Evolutionary conservation across 2,888 invertebrate species (phyloP).

Genomic region (Morinoia aosen): DNA sequence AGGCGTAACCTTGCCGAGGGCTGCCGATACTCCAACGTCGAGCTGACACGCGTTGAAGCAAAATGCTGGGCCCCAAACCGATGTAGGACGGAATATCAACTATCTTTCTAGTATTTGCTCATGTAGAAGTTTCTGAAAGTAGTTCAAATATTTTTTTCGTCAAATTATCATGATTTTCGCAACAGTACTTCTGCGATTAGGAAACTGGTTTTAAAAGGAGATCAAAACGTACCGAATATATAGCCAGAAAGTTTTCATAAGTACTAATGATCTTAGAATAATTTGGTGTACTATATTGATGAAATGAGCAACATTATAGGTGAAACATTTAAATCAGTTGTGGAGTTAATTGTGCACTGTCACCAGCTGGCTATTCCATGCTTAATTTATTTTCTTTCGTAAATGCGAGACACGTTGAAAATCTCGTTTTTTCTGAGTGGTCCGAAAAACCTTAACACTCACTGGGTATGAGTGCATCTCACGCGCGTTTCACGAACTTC

Average conservation of each 20-base stretch:
- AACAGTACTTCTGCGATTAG: neutral
- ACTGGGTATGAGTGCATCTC: too few relatives aligned
- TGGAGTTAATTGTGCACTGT: too few relatives aligned
- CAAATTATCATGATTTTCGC: neutral
- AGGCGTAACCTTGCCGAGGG: slow-evolving; percentile 25
- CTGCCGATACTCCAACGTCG: neutral
- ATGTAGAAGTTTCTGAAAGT: neutral
- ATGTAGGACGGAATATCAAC: neutral
- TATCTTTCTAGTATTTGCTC: neutral
- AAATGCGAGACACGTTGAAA: too few relatives aligned
- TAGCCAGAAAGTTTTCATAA: too few relatives aligned
- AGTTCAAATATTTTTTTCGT: neutral
- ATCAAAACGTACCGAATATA: neutral
- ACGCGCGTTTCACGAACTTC: too few relatives aligned
- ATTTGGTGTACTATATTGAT: neutral
- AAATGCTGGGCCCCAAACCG: neutral
- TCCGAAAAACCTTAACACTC: too few relatives aligned
- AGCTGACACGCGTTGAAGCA: neutral
- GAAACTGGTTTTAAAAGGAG: neutral
- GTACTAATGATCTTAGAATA: neutral
- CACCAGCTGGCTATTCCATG: too few relatives aligned
- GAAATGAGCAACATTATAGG: neutral
- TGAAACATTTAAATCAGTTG: neutral
- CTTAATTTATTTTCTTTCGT: too few relatives aligned
- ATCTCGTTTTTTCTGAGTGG: too few relatives aligned